phyloP scores from a whole-genome alignment of 2,888 invertebrate genomes.

The Ceriagrion tenellum region DNA sequence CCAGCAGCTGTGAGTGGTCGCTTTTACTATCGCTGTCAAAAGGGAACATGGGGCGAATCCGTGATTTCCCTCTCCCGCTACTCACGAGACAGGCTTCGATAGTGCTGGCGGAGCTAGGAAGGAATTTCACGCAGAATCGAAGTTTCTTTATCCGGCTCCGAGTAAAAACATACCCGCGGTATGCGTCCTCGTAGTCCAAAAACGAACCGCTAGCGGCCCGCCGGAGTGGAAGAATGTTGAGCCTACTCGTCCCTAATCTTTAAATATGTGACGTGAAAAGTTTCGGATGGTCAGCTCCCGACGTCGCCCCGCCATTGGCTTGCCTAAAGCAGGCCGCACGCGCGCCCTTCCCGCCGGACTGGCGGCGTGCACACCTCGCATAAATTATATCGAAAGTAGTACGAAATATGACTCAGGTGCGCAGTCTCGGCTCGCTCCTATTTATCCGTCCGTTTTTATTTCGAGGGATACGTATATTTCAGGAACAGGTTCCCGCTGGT shows the following conservation, averaged over 20 bases:
- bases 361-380: not conserved
- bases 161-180: not conserved
- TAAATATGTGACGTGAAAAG: not conserved
- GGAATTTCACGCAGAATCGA: not conserved
- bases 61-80: no score
- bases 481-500: slow-evolving; percentile 31
- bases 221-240: not conserved
- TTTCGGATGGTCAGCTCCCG: not conserved
- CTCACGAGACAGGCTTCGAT: no score
- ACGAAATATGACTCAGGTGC: slow-evolving; percentile 21
- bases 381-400: slow-evolving; percentile 6
- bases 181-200: not conserved
- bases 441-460: slow-evolving; percentile 34
- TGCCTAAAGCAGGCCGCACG: not conserved
- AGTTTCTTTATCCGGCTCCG: not conserved
- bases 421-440: not conserved
- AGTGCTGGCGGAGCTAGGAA: no score
- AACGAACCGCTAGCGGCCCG: not conserved
- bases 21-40: no score
- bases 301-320: not conserved
- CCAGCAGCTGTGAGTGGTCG: no score
- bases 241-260: not conserved
- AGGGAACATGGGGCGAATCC: no score
- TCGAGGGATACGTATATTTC: not conserved
- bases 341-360: not conserved